A percentile compares a stretch with the other conserved stretches of the same genome.
phyloP scores from a whole-genome alignment of 2,888 invertebrate species.

The Leptura quadrifasciata region DNA sequence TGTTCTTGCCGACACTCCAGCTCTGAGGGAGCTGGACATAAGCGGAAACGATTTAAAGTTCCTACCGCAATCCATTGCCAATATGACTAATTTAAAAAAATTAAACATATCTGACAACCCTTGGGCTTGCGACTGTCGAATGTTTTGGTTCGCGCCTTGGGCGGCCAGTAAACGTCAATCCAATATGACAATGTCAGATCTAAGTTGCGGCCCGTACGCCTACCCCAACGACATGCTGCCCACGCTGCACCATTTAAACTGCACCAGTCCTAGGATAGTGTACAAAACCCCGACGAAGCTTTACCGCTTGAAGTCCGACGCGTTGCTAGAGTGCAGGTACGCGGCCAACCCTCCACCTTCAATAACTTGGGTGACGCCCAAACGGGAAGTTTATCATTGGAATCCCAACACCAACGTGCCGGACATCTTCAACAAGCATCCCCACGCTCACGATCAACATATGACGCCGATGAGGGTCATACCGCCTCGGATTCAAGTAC shows the following conservation, averaged over 20 bases:
- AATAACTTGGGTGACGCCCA: conserved; percentile 91
- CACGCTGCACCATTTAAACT: conserved; percentile 83
- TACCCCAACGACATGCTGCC: conserved; percentile 83
- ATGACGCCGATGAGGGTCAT: conserved; percentile 71
- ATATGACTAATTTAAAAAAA: conserved; percentile 79
- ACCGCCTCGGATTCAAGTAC: conserved; percentile 80
- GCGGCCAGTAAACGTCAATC: conserved; percentile 73
- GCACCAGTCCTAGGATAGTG: conserved; percentile 80
- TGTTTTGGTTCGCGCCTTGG: conserved; percentile 68
- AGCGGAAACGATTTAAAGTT: conserved; percentile 83
- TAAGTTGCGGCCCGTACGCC: conserved; percentile 79
- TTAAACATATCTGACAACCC: conserved; percentile 85
- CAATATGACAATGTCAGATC: conserved; percentile 75
- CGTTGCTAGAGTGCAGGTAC: conserved; percentile 83
- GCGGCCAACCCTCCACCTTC: conserved; percentile 86
- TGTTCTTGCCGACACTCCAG: conserved; percentile 79
- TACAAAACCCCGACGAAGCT: conserved; percentile 79
- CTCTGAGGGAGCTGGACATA: conserved; percentile 80
- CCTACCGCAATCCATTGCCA: conserved; percentile 82
- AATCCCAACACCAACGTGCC: conserved; percentile 83
- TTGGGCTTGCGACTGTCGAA: conserved; percentile 91
- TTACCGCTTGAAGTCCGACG: conserved; percentile 80
- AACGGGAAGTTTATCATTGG: conserved; percentile 84
- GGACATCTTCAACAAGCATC: conserved; percentile 82
- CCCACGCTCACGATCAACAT: conserved; percentile 77